Conservation (phyloP, 2,113 vertebrate species). For the Percopsis transmontana region DNA sequence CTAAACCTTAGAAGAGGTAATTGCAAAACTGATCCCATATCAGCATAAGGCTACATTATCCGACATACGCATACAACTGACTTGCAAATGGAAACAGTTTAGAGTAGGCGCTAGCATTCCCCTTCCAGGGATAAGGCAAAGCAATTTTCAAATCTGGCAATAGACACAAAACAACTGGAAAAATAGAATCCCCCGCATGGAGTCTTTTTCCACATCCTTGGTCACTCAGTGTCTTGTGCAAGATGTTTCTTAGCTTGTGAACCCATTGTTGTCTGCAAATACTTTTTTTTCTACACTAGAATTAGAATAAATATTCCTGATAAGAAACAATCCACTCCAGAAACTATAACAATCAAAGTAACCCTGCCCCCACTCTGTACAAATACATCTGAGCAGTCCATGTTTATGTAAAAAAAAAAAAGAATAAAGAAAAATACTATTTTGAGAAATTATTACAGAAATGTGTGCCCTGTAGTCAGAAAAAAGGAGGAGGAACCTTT, state of each 20-base stretch:
- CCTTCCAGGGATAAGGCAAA: constrained; percentile 35
- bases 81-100: neutral
- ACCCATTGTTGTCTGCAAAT: constrained; percentile 7
- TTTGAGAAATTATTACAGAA: constrained; percentile 39
- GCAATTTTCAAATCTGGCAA: constrained; percentile 15
- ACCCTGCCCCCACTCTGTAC: constrained; percentile 26
- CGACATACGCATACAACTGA: neutral
- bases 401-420: neutral
- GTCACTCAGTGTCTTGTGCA: constrained; percentile 25
- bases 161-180: constrained; percentile 11
- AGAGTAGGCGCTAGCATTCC: constrained; percentile 13
- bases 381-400: neutral
- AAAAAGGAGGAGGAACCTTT: constrained; percentile 25
- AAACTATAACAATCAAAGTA: constrained; percentile 16
- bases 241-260: constrained; percentile 27
- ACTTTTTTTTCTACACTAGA: neutral
- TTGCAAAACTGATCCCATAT: constrained; percentile 14
- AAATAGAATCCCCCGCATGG: neutral
- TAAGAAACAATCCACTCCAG: constrained; percentile 30
- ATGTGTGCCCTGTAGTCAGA: constrained; percentile 31
- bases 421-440: neutral
- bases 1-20: constrained; percentile 22
- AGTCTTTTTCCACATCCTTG: neutral
- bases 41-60: constrained; percentile 8
- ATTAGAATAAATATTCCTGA: constrained; percentile 32